Evolutionary conservation across 1,140 invertebrate genomes (phyloP).

Genomic region (Drosophila ambigua): DNA sequence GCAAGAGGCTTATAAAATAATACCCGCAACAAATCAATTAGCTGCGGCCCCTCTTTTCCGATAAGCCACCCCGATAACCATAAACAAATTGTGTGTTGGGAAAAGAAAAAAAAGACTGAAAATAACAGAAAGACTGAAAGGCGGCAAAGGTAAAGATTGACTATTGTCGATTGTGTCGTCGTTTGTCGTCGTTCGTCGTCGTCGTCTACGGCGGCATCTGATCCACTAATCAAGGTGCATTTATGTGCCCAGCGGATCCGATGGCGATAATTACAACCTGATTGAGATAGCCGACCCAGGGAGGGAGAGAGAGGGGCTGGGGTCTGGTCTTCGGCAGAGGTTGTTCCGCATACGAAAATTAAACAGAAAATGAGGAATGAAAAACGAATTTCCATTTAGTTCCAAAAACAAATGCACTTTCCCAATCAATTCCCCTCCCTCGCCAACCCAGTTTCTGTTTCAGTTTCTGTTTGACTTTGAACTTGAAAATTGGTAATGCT

Average conservation of each 20-base stretch:
- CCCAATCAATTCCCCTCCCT: neutral
- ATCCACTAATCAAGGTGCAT: slow-evolving; percentile 45
- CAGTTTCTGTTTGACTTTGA: slow-evolving; percentile 34
- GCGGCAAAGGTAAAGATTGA: slow-evolving; percentile 1
- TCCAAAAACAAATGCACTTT: neutral
- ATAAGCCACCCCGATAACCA: slow-evolving; percentile 4
- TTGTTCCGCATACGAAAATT: slow-evolving; percentile 34
- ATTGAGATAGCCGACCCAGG: no score
- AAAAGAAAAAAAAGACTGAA: slow-evolving; percentile 22
- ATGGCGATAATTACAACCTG: slow-evolving; percentile 11
- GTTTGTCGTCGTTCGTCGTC: neutral
- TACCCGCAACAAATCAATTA: slow-evolving; percentile 31
- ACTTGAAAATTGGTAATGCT: slow-evolving; percentile 27
- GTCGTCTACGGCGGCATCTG: slow-evolving; percentile 9
- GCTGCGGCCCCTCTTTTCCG: slow-evolving; percentile 3
- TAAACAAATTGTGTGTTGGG: slow-evolving; percentile 4
- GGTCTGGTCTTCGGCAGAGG: neutral
- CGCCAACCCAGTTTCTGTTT: neutral
- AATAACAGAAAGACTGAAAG: slow-evolving; percentile 16
- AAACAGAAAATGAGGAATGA: neutral
- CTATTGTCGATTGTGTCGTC: slow-evolving; percentile 5
- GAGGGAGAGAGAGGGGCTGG: no score
- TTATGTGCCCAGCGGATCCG: slow-evolving; percentile 35
- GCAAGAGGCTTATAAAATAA: slow-evolving; percentile 15
- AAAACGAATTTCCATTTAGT: slow-evolving; percentile 17